A percentile compares a stretch with the other conserved stretches of the same genome.
Conservation (phyloP, 2,888 invertebrate species). For the Meloe dianella region DNA sequence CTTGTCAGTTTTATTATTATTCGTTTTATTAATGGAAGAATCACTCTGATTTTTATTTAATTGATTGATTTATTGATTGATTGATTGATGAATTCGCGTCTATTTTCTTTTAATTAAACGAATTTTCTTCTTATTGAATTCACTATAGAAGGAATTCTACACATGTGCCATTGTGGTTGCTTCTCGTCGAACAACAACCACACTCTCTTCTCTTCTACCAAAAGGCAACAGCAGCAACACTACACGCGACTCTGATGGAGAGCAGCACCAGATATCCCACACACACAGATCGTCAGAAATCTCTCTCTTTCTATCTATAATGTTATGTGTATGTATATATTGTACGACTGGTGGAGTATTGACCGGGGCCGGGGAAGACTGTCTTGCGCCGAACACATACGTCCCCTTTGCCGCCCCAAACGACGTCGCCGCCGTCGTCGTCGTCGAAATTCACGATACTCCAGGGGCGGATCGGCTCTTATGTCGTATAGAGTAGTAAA, state of each 20-base stretch:
- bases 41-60: neutral
- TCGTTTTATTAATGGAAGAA: neutral
- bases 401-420: neutral
- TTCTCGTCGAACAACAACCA: neutral
- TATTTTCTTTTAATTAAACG: neutral
- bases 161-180: constrained; percentile 26
- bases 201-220: constrained; percentile 5
- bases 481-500: neutral
- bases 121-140: neutral
- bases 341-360: constrained; percentile 41
- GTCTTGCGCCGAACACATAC: constrained; percentile 42
- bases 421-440: constrained; percentile 29
- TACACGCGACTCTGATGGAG: constrained; percentile 25
- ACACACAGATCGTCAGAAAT: constrained; percentile 23
- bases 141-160: constrained; percentile 22
- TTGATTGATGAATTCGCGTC: neutral
- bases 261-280: constrained; percentile 14
- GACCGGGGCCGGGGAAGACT: constrained; percentile 41
- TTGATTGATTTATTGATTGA: neutral
- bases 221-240: constrained; percentile 7
- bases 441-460: constrained; percentile 15
- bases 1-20: neutral
- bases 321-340: neutral
- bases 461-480: constrained; percentile 28
- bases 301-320: constrained; percentile 16